Percentiles rank a stretch among this genome's conserved stretches.
Conservation (phyloP, 1,140 invertebrate species). For the Euglossa dilemma region DNA sequence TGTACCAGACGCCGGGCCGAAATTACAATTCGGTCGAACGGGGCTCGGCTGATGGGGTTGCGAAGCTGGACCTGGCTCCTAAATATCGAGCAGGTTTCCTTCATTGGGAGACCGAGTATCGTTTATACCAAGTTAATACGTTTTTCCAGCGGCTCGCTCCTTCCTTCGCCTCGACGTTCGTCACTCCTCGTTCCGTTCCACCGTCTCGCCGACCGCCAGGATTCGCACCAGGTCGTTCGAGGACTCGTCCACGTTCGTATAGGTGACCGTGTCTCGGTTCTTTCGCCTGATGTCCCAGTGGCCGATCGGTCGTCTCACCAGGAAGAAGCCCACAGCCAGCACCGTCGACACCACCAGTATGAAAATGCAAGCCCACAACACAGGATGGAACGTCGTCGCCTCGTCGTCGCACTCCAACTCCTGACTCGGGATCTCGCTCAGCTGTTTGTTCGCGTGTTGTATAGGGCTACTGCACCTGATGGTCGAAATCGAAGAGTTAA, state of each 20-base stretch:
- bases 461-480: constrained; percentile 74
- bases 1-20: not conserved
- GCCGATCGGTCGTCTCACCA: constrained; percentile 70
- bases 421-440: constrained; percentile 69
- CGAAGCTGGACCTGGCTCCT: not conserved
- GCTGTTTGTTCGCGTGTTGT: constrained; percentile 60
- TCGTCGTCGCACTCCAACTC: constrained; percentile 74
- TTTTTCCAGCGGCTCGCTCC: constrained; percentile 1
- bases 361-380: constrained; percentile 72
- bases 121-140: constrained; percentile 30
- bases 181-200: constrained; percentile 74
- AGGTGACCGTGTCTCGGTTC: constrained; percentile 76
- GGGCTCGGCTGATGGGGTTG: not conserved
- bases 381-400: constrained; percentile 59
- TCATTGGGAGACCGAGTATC: not conserved
- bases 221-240: constrained; percentile 79
- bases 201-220: constrained; percentile 71
- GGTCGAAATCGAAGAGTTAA: not conserved
- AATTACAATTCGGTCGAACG: not conserved
- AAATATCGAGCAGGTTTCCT: not conserved
- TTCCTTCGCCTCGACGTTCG: constrained; percentile 35
- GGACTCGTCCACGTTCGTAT: constrained; percentile 79
- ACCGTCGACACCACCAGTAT: constrained; percentile 67
- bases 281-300: constrained; percentile 74
- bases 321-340: constrained; percentile 63